These are phyloP conservation scores for Pangasius mekongensis DNA, from an alignment of 2,797 vertebrate species.

Conservation along the genomic window DNA sequence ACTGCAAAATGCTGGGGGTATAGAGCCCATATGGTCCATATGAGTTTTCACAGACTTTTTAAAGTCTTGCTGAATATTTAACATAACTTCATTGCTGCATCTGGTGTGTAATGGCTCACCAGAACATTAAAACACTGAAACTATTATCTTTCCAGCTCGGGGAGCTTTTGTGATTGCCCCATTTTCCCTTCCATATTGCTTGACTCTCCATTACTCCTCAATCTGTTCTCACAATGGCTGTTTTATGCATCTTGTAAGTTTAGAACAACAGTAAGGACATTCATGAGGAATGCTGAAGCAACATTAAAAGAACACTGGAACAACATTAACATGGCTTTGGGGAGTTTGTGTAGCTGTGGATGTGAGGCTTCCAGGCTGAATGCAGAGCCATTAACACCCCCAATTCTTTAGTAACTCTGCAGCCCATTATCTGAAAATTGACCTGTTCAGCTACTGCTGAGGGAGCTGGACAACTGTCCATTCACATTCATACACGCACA, in stretches of 20 bases:
- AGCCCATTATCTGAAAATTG: conserved; percentile 52
- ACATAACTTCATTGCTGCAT: conserved; percentile 39
- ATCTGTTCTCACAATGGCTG: conserved; percentile 27
- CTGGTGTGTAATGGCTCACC: conserved; percentile 16
- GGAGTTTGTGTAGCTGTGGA: conserved; percentile 32
- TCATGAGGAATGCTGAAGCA: conserved; percentile 1
- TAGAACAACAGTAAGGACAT: background rate
- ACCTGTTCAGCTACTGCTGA: conserved; percentile 32
- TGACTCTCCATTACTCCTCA: conserved; percentile 28
- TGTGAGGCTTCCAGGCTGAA: conserved; percentile 47
- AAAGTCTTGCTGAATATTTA: conserved; percentile 38
- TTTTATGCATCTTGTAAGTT: conserved; percentile 7
- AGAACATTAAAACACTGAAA: conserved; percentile 23
- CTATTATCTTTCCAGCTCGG: conserved; percentile 32
- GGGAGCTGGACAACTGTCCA: conserved; percentile 38
- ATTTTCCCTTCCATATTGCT: conserved; percentile 32
- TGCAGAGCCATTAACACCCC: conserved; percentile 33
- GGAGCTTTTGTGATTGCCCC: conserved; percentile 27
- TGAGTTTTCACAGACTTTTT: background rate
- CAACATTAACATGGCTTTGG: conserved; percentile 48
- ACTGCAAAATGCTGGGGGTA: no score
- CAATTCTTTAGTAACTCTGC: conserved; percentile 31
- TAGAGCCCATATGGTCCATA: background rate
- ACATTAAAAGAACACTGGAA: conserved; percentile 32
- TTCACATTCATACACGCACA: conserved; percentile 30